Conservation (phyloP, 2,113 vertebrate species). For the Myocastor coypus region DNA sequence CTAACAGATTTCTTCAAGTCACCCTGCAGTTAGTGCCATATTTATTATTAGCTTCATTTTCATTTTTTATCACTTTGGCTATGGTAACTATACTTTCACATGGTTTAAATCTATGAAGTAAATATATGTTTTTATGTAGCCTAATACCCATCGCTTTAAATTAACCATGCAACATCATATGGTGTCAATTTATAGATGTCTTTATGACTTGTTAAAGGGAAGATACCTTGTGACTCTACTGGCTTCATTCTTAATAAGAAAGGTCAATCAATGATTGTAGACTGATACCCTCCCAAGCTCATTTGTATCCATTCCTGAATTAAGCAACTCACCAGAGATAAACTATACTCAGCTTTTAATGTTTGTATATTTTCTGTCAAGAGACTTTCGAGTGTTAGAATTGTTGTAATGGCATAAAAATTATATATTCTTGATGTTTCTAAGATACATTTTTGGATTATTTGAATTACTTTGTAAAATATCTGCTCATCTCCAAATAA, state of each 20-base stretch:
- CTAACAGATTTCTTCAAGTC: constrained; percentile 34
- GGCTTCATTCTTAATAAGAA: background rate
- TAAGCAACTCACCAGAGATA: background rate
- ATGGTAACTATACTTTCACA: background rate
- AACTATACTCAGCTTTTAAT: background rate
- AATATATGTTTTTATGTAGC: background rate
- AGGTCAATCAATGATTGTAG: background rate
- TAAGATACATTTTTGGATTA: background rate
- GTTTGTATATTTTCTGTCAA: background rate
- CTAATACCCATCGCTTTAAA: background rate
- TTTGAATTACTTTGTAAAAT: constrained; percentile 41
- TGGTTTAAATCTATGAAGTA: constrained; percentile 2
- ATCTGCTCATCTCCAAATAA: background rate
- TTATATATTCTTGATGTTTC: background rate
- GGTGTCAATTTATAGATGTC: background rate
- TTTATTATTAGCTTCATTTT: constrained; percentile 36
- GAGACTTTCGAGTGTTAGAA: constrained; percentile 35
- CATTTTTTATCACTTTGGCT: constrained; percentile 37
- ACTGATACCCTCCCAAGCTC: background rate
- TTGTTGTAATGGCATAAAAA: constrained; percentile 24
- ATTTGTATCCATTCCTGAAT: background rate
- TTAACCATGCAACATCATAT: background rate
- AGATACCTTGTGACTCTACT: background rate
- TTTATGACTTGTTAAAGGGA: background rate
- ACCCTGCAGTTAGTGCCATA: background rate